A percentile compares a stretch with the other conserved stretches of the same genome.
These are phyloP conservation scores for Drosophila pseudotalamancana DNA, from an alignment of 2,888 invertebrate species.

Conservation along the genomic window DNA sequence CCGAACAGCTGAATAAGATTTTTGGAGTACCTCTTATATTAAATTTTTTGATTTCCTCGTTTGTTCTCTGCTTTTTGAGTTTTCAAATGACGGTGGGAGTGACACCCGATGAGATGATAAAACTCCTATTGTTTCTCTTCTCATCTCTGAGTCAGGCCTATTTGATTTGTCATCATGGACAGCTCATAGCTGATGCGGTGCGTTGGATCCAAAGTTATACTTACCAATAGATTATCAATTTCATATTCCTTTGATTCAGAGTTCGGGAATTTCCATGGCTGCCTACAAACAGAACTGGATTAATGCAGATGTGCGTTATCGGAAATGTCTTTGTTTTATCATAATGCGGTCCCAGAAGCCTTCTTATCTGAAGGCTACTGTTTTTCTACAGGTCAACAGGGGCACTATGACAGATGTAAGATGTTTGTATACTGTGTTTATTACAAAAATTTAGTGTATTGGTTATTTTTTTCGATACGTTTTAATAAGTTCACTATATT, in stretches of 20 bases:
- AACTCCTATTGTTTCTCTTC: conserved; percentile 69
- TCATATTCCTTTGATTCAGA: conserved; percentile 37
- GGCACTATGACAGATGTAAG: conserved; percentile 75
- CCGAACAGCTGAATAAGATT: conserved; percentile 69
- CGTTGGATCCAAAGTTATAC: conserved; percentile 3
- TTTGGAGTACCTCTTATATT: conserved; percentile 79
- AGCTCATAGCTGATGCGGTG: conserved; percentile 73
- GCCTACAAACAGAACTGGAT: conserved; percentile 77
- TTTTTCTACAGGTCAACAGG: conserved; percentile 69
- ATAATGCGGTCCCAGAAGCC: conserved; percentile 72
- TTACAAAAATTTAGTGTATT: no score
- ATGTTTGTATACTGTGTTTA: no score
- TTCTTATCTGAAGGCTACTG: conserved; percentile 68
- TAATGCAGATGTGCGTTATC: conserved; percentile 66
- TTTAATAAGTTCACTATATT: neutral
- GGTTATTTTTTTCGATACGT: neutral
- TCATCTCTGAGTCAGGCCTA: conserved; percentile 74
- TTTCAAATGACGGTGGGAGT: conserved; percentile 78
- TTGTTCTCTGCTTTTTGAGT: conserved; percentile 82
- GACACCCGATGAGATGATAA: conserved; percentile 58
- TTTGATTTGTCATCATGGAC: conserved; percentile 78
- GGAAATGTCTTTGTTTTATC: conserved; percentile 68
- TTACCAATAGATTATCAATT: neutral
- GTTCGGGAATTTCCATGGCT: conserved; percentile 55
- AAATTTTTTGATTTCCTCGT: conserved; percentile 79